These are phyloP conservation scores for Salvelinus sp. DNA, from an alignment of 2,113 vertebrate genomes.

Conservation along the genomic window DNA sequence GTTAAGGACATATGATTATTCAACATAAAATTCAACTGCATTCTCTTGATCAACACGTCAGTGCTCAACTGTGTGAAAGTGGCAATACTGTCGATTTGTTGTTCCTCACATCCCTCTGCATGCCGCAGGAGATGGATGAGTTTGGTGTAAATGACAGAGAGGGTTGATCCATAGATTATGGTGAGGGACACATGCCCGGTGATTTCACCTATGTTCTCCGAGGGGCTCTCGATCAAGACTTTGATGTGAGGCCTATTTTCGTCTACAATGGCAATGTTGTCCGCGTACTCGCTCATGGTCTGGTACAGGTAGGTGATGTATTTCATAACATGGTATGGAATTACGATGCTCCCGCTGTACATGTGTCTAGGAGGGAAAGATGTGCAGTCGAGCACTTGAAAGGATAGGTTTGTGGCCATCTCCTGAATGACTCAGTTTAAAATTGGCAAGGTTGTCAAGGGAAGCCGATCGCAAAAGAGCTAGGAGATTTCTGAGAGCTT, in stretches of 20 bases:
- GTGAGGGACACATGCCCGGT: not conserved
- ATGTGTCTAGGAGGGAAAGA: not conserved
- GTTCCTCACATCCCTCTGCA: not conserved
- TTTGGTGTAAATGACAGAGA: not conserved
- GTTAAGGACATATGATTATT: not conserved
- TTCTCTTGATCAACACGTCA: not conserved
- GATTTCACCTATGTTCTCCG: conserved; percentile 1
- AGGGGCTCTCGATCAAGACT: not conserved
- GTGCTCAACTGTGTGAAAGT: not conserved
- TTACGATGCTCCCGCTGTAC: not conserved
- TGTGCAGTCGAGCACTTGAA: not conserved
- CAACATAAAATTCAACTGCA: not conserved
- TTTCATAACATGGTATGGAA: not conserved
- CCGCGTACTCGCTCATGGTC: not conserved
- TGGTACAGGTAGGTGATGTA: not conserved
- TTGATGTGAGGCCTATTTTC: not conserved
- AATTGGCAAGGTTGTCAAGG: conserved; percentile 3
- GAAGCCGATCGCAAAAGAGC: not conserved
- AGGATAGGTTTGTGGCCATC: not conserved
- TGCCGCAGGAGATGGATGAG: not conserved
- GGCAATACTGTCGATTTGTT: not conserved
- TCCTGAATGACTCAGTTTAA: not conserved
- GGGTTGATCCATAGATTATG: not conserved
- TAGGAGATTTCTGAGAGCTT: conserved; percentile 5
- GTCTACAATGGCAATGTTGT: conserved; percentile 5